Evolutionary conservation across 2,888 invertebrate species (phyloP), one percentile per base, ranked within the genome.

Genomic region (Blastobasis adustella): DNA sequence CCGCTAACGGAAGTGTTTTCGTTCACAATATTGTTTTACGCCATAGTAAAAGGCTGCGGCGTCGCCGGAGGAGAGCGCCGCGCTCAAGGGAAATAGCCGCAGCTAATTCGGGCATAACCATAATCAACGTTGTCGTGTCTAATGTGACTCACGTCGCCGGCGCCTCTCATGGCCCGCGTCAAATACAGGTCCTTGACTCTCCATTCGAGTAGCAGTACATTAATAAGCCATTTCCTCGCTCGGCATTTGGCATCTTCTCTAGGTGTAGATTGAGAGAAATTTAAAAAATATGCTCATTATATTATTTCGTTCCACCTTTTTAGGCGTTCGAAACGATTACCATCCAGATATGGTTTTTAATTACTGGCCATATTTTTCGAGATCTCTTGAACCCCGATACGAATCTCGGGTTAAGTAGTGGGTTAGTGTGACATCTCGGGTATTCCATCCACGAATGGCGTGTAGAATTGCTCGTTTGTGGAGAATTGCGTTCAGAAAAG

Each of bases 131-230:
- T 67, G 67, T 73, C 79, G 75, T 79, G 65, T 73, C 80, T 73
- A 79, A 80, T 77, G 68, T 65, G 69, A 57, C 65, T 72, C 67
- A 70, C 73, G 67, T 66, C 61, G 58, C 49, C 54, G 57, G 58
- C 58, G 56, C 53, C 58, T 57, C 56, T 55, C 54, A 52, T 63
- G 62, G 63, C 64, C 64, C 62, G 66, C 69, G 67, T 67, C 46
- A 73, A 68, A 73, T 69, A 70, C 68, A 78, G 79, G 80, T 80
- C 75, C 73, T 79, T 80, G 80, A 79, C 79, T 77, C 71, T 67
- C 71, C 47, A 23, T 23, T 6, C 57, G 66, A 69, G 63, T 74
- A 71, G 72, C 71, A 71, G 72, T 69, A 73, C 67, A 67, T 67
- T 74, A 71, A 78, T 76, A 70, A 68, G 66, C 64, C 71, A 67